Evolutionary conservation across 37 sponge, comb jelly and placozoan species (phyloP), one percentile per base, ranked within the genome.

Genomic region (Tethya wilhelma): DNA sequence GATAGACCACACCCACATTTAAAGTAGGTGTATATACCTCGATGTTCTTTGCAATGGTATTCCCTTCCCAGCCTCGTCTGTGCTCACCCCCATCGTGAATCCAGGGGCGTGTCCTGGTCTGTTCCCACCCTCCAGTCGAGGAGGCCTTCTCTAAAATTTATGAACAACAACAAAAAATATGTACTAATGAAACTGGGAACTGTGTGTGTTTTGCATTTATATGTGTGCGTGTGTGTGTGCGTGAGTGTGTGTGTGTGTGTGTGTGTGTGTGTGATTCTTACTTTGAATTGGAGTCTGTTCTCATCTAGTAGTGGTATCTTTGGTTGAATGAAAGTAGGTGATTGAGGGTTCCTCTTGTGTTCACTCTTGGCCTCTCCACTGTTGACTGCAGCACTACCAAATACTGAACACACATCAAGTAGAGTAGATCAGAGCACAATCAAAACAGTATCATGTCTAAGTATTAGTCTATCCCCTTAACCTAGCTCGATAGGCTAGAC

Each of bases 241-340:
- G n/a, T n/a, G n/a, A n/a, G n/a, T n/a, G n/a, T n/a, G n/a, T n/a
- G n/a, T n/a, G n/a, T n/a, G n/a, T n/a, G n/a, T n/a, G n/a, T n/a
- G n/a, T n/a, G n/a, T n/a, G n/a, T n/a, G n/a, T n/a, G n/a, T n/a
- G n/a, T n/a, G n/a, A n/a, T n/a, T 44, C 22, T 44, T 75, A 75
- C 75, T 28, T 59, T 75, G 53, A 53, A 17, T 6, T 2, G 34
- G 9, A 29, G 74, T 56, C 75, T 59, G 43, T 57, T 75, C 36
- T 58, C 75, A 43, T 72, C 73, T 1, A 86, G 39, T 8, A 44
- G 64, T 26, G 73, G 72, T 36, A 78, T 56, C 28, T 45, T 72
- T 20, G 79, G 86, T 62, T 86, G 71, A 1, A 38, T 79, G 44
- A 86, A 86, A 6, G 73, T 62, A 41, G 55, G 49, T 0, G 71